Base-by-base conservation (phyloP, 2,888 invertebrate genomes). In the Archips crataeganus region DNA sequence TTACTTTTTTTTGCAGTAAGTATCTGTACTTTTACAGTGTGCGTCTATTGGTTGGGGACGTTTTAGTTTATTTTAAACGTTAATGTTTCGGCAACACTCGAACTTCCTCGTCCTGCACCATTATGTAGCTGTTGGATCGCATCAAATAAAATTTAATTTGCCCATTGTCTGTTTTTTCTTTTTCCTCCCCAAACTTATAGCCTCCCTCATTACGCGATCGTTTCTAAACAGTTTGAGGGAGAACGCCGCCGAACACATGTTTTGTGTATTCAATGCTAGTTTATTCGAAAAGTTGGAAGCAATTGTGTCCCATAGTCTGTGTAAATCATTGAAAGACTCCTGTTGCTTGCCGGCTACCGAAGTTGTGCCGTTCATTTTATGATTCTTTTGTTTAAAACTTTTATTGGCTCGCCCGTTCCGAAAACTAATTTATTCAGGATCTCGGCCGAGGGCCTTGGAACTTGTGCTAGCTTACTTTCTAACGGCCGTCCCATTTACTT, bases 331-430 rank as follows among this genome's bases (percentile, higher is more conserved):
- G 85, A 83, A 86, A 88, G 85, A 87, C 87, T 89, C 86, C 87
- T 91, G 91, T 91, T 92, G 91, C 90, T 90, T 86, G 89, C 51
- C 49, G 49, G 60, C 93, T 90, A 88, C 92, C 87, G 86, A 90
- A 90, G 85, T 90, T 87, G 79, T 86, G 81, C 85, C 87, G 87
- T 90, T 90, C 88, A 84, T 91, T 94, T 93, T 94, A 94, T 92
- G 93, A 92, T 92, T 91, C 93, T 93, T 93, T 94, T 94, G 94
- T 94, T 93, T 92, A 89, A 93, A 94, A 93, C 92, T 93, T 94
- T 93, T 94, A 94, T 94, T 94, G 91, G 90, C 84, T 85, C 85
- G 87, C 84, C 86, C 87, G 90, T 88, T 89, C 88, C 90, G 85
- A 89, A 92, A 93, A 92, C 94, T 94, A 93, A 94, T 94, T 94